Conservation (phyloP, 37 sponge, comb jelly and placozoan genomes). For the Geodia barretti region DNA sequence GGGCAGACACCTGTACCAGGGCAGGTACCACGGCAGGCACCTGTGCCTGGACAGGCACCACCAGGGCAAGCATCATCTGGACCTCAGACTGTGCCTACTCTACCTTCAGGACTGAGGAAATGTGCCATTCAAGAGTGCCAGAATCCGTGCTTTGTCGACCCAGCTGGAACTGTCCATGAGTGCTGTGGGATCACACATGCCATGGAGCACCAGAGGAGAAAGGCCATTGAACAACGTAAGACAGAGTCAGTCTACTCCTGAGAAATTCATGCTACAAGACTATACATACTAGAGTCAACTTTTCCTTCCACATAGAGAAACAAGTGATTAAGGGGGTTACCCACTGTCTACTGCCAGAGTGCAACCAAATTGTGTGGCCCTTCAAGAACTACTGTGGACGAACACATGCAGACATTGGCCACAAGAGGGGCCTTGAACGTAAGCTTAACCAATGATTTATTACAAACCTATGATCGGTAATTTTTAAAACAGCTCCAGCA, state of each 20-base stretch:
- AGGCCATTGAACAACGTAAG: conserved; percentile 45
- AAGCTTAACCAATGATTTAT: too few species aligned
- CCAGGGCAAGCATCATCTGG: too few species aligned
- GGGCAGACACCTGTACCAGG: too few species aligned
- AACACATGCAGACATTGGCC: conserved; percentile 74
- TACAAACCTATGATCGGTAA: too few species aligned
- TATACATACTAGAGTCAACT: background rate
- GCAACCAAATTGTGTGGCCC: conserved; percentile 75
- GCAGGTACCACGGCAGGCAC: too few species aligned
- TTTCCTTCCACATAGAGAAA: background rate
- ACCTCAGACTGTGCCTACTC: background rate
- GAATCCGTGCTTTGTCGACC: conserved; percentile 56
- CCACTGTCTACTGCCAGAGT: conserved; percentile 82
- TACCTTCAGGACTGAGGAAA: background rate
- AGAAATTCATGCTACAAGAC: background rate
- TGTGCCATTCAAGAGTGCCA: conserved; percentile 76
- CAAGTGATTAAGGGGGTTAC: conserved; percentile 76
- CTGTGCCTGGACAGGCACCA: too few species aligned
- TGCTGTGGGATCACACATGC: conserved; percentile 84
- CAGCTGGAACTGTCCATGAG: conserved; percentile 61
- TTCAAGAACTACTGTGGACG: conserved; percentile 89
- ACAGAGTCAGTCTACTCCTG: background rate
- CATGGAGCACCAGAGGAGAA: conserved; percentile 84
- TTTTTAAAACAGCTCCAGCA: too few species aligned
- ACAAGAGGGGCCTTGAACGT: conserved; percentile 50